A percentile compares a stretch with the other conserved stretches of the same genome.
These are phyloP conservation scores for Protaetia brevitarsis DNA, from an alignment of 1,140 invertebrate genomes.

Conservation along the genomic window DNA sequence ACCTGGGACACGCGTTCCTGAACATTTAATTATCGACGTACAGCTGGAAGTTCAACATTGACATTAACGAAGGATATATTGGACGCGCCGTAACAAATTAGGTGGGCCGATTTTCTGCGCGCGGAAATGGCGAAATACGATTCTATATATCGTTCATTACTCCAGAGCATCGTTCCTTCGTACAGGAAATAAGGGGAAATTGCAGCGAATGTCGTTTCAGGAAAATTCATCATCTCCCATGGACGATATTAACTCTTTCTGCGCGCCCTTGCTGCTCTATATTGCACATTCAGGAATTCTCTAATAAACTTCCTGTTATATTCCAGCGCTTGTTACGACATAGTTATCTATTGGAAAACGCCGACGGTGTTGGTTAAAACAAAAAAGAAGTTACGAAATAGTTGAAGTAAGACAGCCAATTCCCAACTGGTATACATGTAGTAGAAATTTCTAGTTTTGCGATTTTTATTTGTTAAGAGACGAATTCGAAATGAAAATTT, in stretches of 20 bases:
- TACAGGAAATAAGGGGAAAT: slow-evolving; percentile 15
- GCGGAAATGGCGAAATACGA: slow-evolving; percentile 9
- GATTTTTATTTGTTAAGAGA: too few species aligned
- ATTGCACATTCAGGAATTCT: background rate
- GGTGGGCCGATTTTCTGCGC: background rate
- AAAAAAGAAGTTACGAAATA: too few species aligned
- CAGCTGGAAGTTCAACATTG: slow-evolving; percentile 11
- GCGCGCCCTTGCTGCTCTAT: background rate
- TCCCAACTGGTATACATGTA: too few species aligned
- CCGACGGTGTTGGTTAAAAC: too few species aligned
- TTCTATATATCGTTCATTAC: too few species aligned
- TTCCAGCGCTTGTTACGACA: background rate
- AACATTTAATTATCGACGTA: slow-evolving; percentile 2
- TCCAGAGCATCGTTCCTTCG: too few species aligned
- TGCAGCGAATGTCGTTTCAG: background rate
- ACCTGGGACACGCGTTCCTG: too few species aligned
- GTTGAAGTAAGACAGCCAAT: too few species aligned
- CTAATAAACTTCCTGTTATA: background rate
- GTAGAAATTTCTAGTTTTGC: too few species aligned
- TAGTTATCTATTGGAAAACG: too few species aligned
- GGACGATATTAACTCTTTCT: slow-evolving; percentile 7
- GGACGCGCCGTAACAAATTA: slow-evolving; percentile 16
- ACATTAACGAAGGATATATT: slow-evolving; percentile 13
- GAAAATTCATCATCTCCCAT: background rate
- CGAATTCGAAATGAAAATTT: too few species aligned